phyloP scores from a whole-genome alignment of 2,888 invertebrate species.

The Habroteleia sp. region DNA sequence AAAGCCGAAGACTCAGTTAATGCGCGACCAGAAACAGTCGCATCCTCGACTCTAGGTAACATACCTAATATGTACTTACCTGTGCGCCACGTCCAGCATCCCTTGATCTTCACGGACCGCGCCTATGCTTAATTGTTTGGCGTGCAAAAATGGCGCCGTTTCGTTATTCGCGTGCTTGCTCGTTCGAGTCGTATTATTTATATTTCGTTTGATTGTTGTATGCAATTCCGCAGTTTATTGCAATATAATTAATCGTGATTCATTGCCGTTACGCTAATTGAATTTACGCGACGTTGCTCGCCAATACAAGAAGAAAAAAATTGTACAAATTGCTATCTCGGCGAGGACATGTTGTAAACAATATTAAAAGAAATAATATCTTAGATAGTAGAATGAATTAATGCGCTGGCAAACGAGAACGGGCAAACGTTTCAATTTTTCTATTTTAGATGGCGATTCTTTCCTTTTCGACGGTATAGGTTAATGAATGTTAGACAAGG shows the following conservation, averaged over 20 bases:
- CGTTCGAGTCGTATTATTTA: background rate
- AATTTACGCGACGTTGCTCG: background rate
- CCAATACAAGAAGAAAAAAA: too few relatives aligned
- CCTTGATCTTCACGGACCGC: constrained; percentile 52
- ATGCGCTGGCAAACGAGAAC: too few relatives aligned
- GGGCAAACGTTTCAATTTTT: too few relatives aligned
- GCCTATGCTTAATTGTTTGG: constrained; percentile 38
- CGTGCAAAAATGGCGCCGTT: constrained; percentile 18
- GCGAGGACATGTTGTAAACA: too few relatives aligned
- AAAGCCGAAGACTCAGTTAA: constrained; percentile 71
- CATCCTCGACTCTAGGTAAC: constrained; percentile 64
- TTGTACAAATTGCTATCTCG: too few relatives aligned
- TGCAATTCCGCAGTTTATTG: background rate
- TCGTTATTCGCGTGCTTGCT: constrained; percentile 11
- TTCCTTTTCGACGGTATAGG: too few relatives aligned
- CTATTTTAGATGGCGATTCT: too few relatives aligned
- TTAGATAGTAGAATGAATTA: too few relatives aligned
- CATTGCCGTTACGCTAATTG: constrained; percentile 1
- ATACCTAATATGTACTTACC: constrained; percentile 64
- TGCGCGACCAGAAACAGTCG: constrained; percentile 71
- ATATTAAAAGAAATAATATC: too few relatives aligned
- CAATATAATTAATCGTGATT: constrained; percentile 15
- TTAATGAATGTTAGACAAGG: too few relatives aligned
- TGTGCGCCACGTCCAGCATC: constrained; percentile 40
- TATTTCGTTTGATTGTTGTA: background rate